Evolutionary conservation across 2,113 vertebrate genomes (phyloP), one percentile per base, ranked within the genome.

Genomic region (Mormoops blainvillei): DNA sequence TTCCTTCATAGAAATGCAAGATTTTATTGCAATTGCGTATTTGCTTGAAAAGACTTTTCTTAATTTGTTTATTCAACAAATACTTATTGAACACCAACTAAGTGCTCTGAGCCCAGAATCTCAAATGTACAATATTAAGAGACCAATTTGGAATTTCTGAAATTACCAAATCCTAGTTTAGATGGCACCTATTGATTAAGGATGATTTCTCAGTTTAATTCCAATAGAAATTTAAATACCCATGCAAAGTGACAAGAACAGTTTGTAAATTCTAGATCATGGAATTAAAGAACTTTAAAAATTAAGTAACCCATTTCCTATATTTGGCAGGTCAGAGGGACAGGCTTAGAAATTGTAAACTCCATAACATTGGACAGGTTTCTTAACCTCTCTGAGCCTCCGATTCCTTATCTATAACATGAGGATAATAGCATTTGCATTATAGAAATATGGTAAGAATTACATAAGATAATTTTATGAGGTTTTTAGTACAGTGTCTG

Each of bases 31-130:
- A 90, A 48, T 85, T 71, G 2, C 19, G 41, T 71, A 61, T 56
- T 96, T 91, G n/a, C 63, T 80, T 76, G 28, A 56, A 58, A 84
- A 92, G 68, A 73, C 50, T 84, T 96, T 65, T n/a, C n/a, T 80
- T 78, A 41, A 76, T 87, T 41, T 81, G 19, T 87, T 85, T 56
- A 41, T 82, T 97, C 52, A 65, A 28, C 81, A 97, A 63, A 87
- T 81, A 88, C 67, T 96, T 91, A 70, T 31, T 71, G 15, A 54
- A 22, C 20, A 56, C 63, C 50, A 78, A 13, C 50, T 80, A 7
- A 38, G 2, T 90, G 20, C 36, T 92, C 50, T 94, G 82, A 92
- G 76, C 26, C 61, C 33, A 87, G 19, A 93, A 61, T 92, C 68
- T 92, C 24, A 48, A 82, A 82, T 16, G 31, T 43, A 50, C 4